Percentiles rank a stretch among this genome's conserved stretches.
Evolutionary conservation across 2,113 vertebrate genomes (phyloP).

Genomic region (Cephalopterus ornatus): DNA sequence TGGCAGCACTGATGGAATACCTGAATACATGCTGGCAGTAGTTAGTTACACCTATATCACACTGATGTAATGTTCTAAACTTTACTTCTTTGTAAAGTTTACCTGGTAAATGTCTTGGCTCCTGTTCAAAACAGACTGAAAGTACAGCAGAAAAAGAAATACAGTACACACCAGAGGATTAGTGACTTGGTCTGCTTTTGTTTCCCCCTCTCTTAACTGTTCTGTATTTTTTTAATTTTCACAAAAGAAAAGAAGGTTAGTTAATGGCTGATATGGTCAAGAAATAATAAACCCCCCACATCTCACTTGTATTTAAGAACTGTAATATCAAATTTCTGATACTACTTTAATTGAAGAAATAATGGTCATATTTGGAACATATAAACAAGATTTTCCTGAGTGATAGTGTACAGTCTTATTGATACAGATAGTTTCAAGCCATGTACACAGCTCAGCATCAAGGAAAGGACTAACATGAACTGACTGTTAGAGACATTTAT

Average conservation of each 20-base stretch:
- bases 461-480: neutral
- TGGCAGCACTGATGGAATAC: neutral
- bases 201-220: neutral
- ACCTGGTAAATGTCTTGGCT: neutral
- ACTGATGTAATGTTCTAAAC: neutral
- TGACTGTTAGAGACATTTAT: neutral
- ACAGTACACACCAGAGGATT: neutral
- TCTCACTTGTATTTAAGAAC: neutral
- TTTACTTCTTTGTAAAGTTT: neutral
- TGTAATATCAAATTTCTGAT: neutral
- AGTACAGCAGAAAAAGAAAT: neutral
- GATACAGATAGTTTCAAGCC: neutral
- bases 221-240: neutral
- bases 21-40: neutral
- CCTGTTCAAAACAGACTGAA: neutral
- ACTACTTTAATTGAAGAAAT: neutral
- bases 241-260: neutral
- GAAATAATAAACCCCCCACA: neutral
- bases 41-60: neutral
- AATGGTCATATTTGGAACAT: neutral
- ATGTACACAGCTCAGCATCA: neutral
- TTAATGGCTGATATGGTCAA: neutral
- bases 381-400: neutral
- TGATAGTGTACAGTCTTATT: neutral
- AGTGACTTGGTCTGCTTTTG: neutral